Evolutionary conservation across 1,140 invertebrate genomes (phyloP).

Genomic region (Alviniconcha marisindica): DNA sequence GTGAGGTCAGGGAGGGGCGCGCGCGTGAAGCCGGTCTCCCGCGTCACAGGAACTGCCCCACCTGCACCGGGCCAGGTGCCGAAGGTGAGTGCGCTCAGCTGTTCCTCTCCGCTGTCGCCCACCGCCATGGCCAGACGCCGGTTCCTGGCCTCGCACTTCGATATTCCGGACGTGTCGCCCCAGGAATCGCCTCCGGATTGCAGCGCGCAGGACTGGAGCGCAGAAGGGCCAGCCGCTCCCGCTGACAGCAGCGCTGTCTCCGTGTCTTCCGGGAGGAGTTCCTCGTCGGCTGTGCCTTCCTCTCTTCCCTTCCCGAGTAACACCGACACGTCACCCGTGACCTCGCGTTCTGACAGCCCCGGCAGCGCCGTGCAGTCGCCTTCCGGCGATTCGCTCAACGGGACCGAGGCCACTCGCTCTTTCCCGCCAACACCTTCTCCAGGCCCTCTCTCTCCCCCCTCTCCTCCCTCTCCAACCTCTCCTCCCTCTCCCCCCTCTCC

Average conservation of each 20-base stretch:
- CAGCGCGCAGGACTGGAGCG: not conserved
- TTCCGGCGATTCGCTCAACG: not conserved
- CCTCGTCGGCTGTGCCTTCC: not conserved
- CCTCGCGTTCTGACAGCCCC: not conserved
- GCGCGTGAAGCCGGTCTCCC: not conserved
- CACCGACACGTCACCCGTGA: not conserved
- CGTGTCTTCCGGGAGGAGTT: not conserved
- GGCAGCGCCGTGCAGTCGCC: constrained; percentile 8
- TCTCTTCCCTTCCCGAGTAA: not conserved
- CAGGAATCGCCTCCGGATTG: constrained; percentile 29
- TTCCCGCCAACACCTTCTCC: not conserved
- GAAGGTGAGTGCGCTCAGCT: not conserved
- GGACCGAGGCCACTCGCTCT: not conserved
- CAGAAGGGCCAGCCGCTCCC: no score
- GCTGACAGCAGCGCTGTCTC: not conserved
- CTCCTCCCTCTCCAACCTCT: not conserved
- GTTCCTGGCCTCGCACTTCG: constrained; percentile 18
- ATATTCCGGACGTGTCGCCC: constrained; percentile 24
- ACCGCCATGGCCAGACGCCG: not conserved
- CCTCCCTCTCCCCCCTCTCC: not conserved
- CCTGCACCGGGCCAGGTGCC: not conserved
- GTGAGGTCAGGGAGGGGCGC: no score
- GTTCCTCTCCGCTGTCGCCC: constrained; percentile 21
- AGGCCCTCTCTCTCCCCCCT: not conserved
- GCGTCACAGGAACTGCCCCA: not conserved